Evolutionary conservation across 2,888 invertebrate species (phyloP), one percentile per base, ranked within the genome.

Genomic region (Dolomedes plantarius): DNA sequence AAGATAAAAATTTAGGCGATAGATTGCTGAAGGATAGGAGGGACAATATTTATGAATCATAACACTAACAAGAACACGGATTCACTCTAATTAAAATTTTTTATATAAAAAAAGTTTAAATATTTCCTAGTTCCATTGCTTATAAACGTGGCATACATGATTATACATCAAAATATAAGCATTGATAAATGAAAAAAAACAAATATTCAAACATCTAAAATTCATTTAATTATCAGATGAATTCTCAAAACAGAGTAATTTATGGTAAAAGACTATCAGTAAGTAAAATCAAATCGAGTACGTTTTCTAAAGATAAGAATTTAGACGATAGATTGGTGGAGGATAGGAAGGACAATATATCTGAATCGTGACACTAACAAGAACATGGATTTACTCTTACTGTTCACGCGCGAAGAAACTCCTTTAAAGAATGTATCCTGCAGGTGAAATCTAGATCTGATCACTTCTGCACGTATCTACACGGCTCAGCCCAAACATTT

Each of bases 61-160:
- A 83, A 83, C 83, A 67, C 77, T 83, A 83, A 83, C 77, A 83
- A 77, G 83, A 77, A 77, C 77, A 83, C 77, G 83, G 77, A 68
- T 77, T 83, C 83, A 83, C 83, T 83, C 56, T 83, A 77, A 72
- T 72, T 72, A n/a, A n/a, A n/a, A n/a, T n/a, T n/a, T n/a, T n/a
- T n/a, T n/a, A n/a, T n/a, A n/a, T n/a, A n/a, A n/a, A n/a, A n/a
- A n/a, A n/a, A n/a, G n/a, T n/a, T n/a, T n/a, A n/a, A n/a, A n/a
- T n/a, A n/a, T n/a, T n/a, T n/a, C n/a, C n/a, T n/a, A n/a, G 1
- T 56, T 67, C 72, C 77, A 83, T 83, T 83, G 64, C 29, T 46
- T 67, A 64, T 9, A 71, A 71, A 50, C 65, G 46, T 46, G 16
- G 36, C 36, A 36, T 5, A 36, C 36, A 36, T 9, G 36, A 36